Conservation (phyloP, 1,140 invertebrate species). For the Drosophila nebulosa region DNA sequence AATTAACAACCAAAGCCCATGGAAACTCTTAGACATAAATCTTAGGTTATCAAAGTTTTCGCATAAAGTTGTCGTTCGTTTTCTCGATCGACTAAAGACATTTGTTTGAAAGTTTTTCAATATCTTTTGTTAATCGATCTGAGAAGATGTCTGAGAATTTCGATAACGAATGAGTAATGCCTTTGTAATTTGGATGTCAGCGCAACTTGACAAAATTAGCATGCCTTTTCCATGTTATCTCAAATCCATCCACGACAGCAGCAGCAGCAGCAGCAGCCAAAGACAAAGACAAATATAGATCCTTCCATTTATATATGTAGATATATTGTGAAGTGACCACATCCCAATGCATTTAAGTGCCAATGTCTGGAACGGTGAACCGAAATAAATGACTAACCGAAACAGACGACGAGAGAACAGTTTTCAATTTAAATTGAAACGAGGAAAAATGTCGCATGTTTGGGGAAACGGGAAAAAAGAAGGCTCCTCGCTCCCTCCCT, state of each 20-base stretch:
- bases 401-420: constrained; percentile 5
- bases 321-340: constrained; percentile 49
- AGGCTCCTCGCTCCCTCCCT: constrained; percentile 9
- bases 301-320: background rate
- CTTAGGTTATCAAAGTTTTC: too few species aligned
- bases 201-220: constrained; percentile 49
- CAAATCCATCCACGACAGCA: constrained; percentile 1
- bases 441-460: constrained; percentile 58
- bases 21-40: too few species aligned
- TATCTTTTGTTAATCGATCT: too few species aligned
- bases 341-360: constrained; percentile 68
- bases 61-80: too few species aligned
- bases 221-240: constrained; percentile 39
- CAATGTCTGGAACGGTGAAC: constrained; percentile 64
- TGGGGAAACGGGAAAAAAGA: constrained; percentile 6
- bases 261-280: too few species aligned
- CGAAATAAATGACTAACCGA: constrained; percentile 27
- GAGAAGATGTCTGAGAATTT: background rate
- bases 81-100: too few species aligned
- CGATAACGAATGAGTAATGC: constrained; percentile 50
- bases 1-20: too few species aligned
- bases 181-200: constrained; percentile 59
- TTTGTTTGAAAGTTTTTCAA: too few species aligned
- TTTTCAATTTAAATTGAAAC: constrained; percentile 56
- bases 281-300: constrained; percentile 41